Evolutionary conservation across 2,113 vertebrate species (phyloP).

Genomic region (Glaucidium brasilianum): DNA sequence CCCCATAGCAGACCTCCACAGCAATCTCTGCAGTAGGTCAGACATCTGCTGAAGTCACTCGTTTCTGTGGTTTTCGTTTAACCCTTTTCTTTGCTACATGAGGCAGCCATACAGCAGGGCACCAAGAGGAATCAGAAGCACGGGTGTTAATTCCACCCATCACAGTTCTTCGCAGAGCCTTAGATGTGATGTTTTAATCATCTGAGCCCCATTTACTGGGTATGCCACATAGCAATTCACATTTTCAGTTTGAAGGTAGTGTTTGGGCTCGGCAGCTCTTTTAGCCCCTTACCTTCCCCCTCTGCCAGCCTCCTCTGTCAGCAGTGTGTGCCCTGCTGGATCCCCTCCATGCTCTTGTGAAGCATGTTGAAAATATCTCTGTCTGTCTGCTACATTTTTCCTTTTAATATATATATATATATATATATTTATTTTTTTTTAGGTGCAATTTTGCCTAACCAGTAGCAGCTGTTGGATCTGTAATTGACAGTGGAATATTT

Average conservation of each 20-base stretch:
- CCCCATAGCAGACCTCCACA: slow-evolving; percentile 3
- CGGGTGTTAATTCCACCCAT: background rate
- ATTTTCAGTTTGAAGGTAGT: background rate
- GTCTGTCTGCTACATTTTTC: background rate
- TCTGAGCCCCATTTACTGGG: background rate
- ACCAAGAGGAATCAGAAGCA: background rate
- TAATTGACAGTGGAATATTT: background rate
- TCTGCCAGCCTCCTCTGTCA: background rate
- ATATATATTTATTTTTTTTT: background rate
- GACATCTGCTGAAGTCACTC: background rate
- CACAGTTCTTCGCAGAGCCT: background rate
- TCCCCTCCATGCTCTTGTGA: background rate
- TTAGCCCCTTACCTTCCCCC: background rate
- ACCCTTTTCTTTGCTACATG: background rate
- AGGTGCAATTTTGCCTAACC: background rate
- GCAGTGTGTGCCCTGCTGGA: background rate
- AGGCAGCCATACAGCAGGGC: background rate
- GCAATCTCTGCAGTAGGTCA: slow-evolving; percentile 16
- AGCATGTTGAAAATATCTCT: background rate
- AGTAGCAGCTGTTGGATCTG: background rate
- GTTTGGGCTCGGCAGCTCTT: background rate
- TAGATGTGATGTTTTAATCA: background rate
- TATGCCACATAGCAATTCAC: background rate
- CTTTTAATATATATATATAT: background rate
- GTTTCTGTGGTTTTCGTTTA: background rate